Percentiles rank a stretch among this genome's conserved stretches.
Evolutionary conservation across 2,797 vertebrate genomes (phyloP).

Genomic region (Setipinna tenuifilis): DNA sequence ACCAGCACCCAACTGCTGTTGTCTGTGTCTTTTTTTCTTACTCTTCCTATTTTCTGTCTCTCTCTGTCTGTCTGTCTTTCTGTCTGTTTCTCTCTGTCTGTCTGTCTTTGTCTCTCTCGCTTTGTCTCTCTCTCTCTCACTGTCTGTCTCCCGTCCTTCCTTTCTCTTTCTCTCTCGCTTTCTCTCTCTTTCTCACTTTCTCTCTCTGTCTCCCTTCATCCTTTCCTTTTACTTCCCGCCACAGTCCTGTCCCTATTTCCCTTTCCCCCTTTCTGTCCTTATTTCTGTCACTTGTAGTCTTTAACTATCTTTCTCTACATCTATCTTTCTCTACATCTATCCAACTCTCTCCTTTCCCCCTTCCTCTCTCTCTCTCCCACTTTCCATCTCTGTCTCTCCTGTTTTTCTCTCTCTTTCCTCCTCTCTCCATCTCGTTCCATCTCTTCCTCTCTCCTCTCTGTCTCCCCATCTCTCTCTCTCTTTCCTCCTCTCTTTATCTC

Average conservation of each 20-base stretch:
- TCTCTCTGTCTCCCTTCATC: background rate
- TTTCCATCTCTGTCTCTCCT: too few relatives aligned
- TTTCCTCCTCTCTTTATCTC: too few relatives aligned
- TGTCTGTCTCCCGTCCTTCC: background rate
- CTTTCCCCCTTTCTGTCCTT: conserved; percentile 53
- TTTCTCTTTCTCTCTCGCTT: background rate
- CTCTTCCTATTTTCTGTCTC: too few relatives aligned
- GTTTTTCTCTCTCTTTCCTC: too few relatives aligned
- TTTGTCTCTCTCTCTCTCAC: background rate
- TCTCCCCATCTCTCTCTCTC: too few relatives aligned
- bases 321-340: too few relatives aligned
- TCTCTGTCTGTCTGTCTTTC: background rate
- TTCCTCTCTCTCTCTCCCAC: conserved; percentile 12
- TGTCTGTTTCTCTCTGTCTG: background rate
- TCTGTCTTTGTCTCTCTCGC: background rate
- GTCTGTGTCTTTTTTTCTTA: too few relatives aligned
- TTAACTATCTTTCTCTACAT: background rate
- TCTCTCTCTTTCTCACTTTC: background rate
- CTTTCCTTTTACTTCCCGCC: background rate
- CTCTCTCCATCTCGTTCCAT: too few relatives aligned
- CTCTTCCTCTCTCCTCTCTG: too few relatives aligned
- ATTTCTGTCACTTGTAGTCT: too few relatives aligned
- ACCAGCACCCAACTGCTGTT: too few relatives aligned
- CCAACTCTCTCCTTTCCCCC: too few relatives aligned
- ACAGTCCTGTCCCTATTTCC: background rate